Percentiles rank a stretch among this genome's conserved stretches.
Evolutionary conservation across 2,113 vertebrate genomes (phyloP).

Genomic region (Halichoeres trimaculatus): DNA sequence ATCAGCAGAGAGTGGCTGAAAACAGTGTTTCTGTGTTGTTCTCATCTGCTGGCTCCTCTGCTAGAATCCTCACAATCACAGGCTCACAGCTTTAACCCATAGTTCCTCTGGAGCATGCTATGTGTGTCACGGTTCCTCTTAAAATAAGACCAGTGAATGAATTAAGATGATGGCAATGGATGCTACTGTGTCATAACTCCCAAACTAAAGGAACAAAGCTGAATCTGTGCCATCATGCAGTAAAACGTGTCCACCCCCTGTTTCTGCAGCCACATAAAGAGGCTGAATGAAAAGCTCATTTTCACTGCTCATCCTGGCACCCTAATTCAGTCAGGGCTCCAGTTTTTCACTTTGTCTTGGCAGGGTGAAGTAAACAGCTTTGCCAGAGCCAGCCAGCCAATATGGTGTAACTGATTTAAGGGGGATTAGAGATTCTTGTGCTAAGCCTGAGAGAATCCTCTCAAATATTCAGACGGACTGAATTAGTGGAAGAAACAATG

Average conservation of each 20-base stretch:
- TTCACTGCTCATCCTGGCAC: conserved; percentile 42
- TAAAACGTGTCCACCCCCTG: conserved; percentile 34
- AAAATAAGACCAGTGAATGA: neutral
- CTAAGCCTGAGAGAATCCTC: conserved; percentile 78
- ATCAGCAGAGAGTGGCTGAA: too few species aligned
- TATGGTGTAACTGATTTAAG: conserved; percentile 80
- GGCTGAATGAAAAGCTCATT: conserved; percentile 36
- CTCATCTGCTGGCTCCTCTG: neutral
- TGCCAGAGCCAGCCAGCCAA: conserved; percentile 70
- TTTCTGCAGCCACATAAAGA: conserved; percentile 28
- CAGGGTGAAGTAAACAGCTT: conserved; percentile 58
- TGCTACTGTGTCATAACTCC: neutral
- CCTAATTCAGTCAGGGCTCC: conserved; percentile 68
- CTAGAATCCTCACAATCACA: neutral
- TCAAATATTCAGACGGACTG: conserved; percentile 75
- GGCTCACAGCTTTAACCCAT: neutral
- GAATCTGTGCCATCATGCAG: conserved; percentile 21
- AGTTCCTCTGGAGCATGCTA: neutral
- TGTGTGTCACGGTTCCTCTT: neutral
- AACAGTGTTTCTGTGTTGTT: too few species aligned
- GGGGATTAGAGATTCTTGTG: conserved; percentile 76
- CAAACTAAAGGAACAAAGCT: conserved; percentile 13
- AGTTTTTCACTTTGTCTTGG: conserved; percentile 72
- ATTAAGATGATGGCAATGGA: neutral
- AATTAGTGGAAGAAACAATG: conserved; percentile 77